Evolutionary conservation across 2,797 vertebrate species (phyloP).

Genomic region (Notolepis coatsorum): DNA sequence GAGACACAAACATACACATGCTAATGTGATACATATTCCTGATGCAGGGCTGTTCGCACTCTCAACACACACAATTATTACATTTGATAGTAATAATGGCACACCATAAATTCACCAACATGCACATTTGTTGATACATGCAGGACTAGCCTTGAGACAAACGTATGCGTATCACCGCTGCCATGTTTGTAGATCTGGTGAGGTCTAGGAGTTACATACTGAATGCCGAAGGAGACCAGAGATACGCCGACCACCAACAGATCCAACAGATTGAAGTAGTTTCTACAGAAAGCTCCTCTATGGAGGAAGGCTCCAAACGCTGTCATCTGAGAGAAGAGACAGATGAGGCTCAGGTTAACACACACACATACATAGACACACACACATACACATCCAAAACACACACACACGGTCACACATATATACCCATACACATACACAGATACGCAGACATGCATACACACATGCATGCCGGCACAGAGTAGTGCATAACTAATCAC

Average conservation of each 20-base stretch:
- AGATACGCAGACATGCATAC: too few relatives aligned
- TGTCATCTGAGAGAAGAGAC: conserved; percentile 86
- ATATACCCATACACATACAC: background rate
- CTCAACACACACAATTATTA: background rate
- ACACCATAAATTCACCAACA: too few relatives aligned
- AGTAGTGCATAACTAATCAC: too few relatives aligned
- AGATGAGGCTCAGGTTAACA: conserved; percentile 22
- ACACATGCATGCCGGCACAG: too few relatives aligned
- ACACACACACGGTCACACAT: too few relatives aligned
- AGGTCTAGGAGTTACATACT: conserved; percentile 86
- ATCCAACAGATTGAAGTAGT: conserved; percentile 98
- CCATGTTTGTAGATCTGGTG: too few relatives aligned
- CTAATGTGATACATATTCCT: background rate
- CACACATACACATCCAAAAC: background rate
- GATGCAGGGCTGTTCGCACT: too few relatives aligned
- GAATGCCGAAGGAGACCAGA: conserved; percentile 97
- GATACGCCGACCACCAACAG: conserved; percentile 98
- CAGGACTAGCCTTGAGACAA: too few relatives aligned
- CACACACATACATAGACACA: background rate
- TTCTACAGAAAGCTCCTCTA: conserved; percentile 98
- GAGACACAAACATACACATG: background rate
- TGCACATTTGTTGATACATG: too few relatives aligned
- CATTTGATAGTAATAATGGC: too few relatives aligned
- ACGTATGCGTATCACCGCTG: too few relatives aligned
- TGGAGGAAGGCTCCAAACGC: conserved; percentile 98